Evolutionary conservation across 2,113 vertebrate species (phyloP), one percentile per base, ranked within the genome.

Genomic region (Elaphurus davidianus): DNA sequence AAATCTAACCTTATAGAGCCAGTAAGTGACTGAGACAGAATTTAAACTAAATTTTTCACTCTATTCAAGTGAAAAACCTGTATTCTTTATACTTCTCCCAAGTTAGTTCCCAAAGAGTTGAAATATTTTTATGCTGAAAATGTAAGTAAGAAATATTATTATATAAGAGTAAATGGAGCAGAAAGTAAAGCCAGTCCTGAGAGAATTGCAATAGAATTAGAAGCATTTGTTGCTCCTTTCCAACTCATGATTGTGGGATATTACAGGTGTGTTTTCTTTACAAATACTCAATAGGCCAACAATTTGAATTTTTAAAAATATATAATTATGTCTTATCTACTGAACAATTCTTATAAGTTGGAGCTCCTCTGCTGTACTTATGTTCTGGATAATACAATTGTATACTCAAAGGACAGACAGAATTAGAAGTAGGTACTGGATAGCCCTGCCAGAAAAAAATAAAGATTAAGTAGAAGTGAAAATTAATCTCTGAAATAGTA

Each of bases 221-320:
- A 96, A 97, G 67, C 43, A 94, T 84, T 91, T 95, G 6, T 96
- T 96, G 60, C 40, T 90, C 50, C 50, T 95, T 95, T 67, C 14
- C 0, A 47, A 36, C 21, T 85, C 19, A 74, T 47, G 57, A 84
- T 95, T 98, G 40, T 86, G 10, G 25, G 45, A 83, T 90, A 43
- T 97, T 96, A 74, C 57, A 91, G 57, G 11, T 90, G 16, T 62
- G 19, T 85, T 96, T 96, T 89, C 71, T 98, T 95, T 97, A 87
- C 67, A 52, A 74, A 88, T 90, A 85, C 8, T 92, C 54, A 94
- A 30, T 84, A 95, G 81, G 25, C 9, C 82, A 93, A 95, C 19
- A 79, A 60, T 81, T 94, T 93, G 33, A 89, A 92, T 89, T 91
- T 96, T 92, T 10, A 86, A 71, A 97, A 90, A 60, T 55, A 86